These are phyloP conservation scores for Adineta ricciae DNA, from an alignment of 2,888 invertebrate species.

Conservation along the genomic window DNA sequence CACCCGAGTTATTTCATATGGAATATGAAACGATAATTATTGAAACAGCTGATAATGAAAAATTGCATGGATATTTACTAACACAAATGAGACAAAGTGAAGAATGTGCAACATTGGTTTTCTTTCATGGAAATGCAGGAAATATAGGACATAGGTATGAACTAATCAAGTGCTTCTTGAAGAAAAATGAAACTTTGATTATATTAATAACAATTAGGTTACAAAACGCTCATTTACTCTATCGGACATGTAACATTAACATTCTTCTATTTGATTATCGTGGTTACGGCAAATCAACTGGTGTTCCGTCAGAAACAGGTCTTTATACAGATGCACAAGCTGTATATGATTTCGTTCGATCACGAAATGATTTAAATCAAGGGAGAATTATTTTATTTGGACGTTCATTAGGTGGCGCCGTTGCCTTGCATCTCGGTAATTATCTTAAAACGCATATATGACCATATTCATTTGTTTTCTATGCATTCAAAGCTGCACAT, in stretches of 20 bases:
- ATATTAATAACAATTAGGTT: conserved; percentile 53
- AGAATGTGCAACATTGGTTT: conserved; percentile 68
- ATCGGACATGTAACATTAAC: conserved; percentile 70
- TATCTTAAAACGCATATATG: background rate
- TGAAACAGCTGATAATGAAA: conserved; percentile 49
- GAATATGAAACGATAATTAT: conserved; percentile 74
- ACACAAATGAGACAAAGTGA: conserved; percentile 41
- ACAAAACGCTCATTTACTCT: conserved; percentile 73
- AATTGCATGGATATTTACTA: conserved; percentile 49
- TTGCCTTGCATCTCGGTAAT: conserved; percentile 72
- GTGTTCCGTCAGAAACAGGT: conserved; percentile 69
- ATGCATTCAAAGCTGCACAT: background rate
- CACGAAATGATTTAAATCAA: conserved; percentile 71
- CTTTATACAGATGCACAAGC: conserved; percentile 75
- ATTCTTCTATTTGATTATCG: conserved; percentile 81
- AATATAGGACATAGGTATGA: conserved; percentile 70
- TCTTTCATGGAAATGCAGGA: conserved; percentile 90
- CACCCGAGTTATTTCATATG: conserved; percentile 71
- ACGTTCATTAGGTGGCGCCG: conserved; percentile 77
- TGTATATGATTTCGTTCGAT: conserved; percentile 70
- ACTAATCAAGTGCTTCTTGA: too few species aligned
- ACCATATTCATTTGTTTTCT: background rate
- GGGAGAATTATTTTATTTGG: conserved; percentile 78
- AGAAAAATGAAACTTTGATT: too few species aligned
- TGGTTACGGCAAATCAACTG: conserved; percentile 81